Evolutionary conservation across 2,113 vertebrate genomes (phyloP).

Genomic region (Chitala chitala): DNA sequence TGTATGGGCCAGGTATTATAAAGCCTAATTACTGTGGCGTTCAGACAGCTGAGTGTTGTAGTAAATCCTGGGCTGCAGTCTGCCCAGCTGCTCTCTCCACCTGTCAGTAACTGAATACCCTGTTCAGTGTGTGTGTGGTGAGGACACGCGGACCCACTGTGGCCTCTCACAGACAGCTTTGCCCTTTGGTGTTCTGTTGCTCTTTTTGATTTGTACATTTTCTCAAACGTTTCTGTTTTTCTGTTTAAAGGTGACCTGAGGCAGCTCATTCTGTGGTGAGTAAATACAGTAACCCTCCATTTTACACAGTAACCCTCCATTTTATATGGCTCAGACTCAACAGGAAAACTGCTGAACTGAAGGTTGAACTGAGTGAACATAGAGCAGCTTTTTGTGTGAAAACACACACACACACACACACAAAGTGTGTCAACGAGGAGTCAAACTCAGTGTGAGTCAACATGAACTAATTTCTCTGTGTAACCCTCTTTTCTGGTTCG

Average conservation of each 20-base stretch:
- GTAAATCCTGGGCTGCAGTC: slow-evolving; percentile 38
- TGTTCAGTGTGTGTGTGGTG: slow-evolving; percentile 52
- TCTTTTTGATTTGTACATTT: slow-evolving; percentile 48
- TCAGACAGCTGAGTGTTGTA: slow-evolving; percentile 47
- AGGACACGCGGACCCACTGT: slow-evolving; percentile 42
- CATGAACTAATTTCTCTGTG: too few species aligned
- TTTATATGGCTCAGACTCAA: too few species aligned
- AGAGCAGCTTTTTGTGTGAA: too few species aligned
- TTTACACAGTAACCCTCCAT: too few species aligned
- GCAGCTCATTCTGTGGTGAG: slow-evolving; percentile 81
- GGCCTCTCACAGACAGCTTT: slow-evolving; percentile 27
- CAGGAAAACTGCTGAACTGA: too few species aligned
- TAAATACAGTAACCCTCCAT: too few species aligned
- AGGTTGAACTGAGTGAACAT: too few species aligned
- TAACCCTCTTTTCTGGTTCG: too few species aligned
- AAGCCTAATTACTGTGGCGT: slow-evolving; percentile 49
- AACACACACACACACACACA: too few species aligned
- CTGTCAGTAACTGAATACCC: slow-evolving; percentile 61
- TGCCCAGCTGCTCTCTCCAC: slow-evolving; percentile 54
- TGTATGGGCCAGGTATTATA: slow-evolving; percentile 19
- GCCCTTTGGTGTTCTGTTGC: slow-evolving; percentile 41
- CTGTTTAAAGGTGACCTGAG: slow-evolving; percentile 70
- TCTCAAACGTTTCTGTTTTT: slow-evolving; percentile 31
- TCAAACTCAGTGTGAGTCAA: too few species aligned
- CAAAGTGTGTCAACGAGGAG: too few species aligned